These are phyloP conservation scores for Octonoba sinensis DNA, from an alignment of 2,888 invertebrate genomes.

Conservation along the genomic window DNA sequence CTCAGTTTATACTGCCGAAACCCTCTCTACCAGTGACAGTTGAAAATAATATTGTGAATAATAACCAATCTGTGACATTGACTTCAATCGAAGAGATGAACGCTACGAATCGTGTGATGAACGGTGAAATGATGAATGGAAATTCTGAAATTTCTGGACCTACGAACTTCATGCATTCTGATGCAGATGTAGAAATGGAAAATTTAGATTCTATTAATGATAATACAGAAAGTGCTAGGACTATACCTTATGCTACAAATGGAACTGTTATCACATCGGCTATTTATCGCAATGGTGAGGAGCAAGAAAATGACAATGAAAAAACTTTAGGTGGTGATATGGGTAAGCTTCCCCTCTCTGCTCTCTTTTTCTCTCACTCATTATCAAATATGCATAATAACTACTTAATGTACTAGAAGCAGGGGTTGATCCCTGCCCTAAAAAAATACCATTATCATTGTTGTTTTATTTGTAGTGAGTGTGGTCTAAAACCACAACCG, in stretches of 20 bases:
- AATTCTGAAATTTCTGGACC: slow-evolving; percentile 25
- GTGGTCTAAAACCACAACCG: no score
- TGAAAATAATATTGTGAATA: slow-evolving; percentile 47
- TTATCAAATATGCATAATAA: no score
- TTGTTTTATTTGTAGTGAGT: no score
- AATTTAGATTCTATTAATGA: slow-evolving; percentile 63
- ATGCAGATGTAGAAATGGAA: slow-evolving; percentile 66
- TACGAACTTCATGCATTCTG: slow-evolving; percentile 48
- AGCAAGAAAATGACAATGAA: slow-evolving; percentile 69
- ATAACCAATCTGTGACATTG: slow-evolving; percentile 25
- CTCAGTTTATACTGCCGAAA: slow-evolving; percentile 56
- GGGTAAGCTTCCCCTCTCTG: slow-evolving; percentile 55
- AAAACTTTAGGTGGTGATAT: slow-evolving; percentile 67
- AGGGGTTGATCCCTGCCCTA: no score
- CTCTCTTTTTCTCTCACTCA: background rate
- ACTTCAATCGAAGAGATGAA: slow-evolving; percentile 73
- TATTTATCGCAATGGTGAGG: slow-evolving; percentile 78
- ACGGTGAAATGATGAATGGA: slow-evolving; percentile 69
- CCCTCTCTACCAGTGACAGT: slow-evolving; percentile 34
- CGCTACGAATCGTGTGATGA: slow-evolving; percentile 76
- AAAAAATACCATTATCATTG: no score
- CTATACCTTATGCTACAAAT: slow-evolving; percentile 65
- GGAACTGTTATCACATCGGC: slow-evolving; percentile 70
- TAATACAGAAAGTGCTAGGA: slow-evolving; percentile 48
- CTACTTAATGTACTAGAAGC: no score